Percentiles rank a stretch among this genome's conserved stretches.
Conservation (phyloP, 2,113 vertebrate genomes). For the Oncorhynchus tshawytscha region DNA sequence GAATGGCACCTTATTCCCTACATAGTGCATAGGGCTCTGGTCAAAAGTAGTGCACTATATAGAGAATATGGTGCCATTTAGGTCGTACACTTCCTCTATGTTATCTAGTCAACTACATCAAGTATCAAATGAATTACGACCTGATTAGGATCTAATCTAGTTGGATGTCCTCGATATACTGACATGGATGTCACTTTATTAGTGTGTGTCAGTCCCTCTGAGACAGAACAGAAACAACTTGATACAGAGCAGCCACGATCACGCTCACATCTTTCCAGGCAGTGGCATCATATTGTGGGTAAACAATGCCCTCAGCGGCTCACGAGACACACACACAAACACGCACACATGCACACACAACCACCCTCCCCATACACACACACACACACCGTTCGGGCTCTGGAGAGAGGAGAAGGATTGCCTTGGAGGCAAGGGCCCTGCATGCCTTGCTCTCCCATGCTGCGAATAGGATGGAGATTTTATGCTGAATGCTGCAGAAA, state of each 20-base stretch:
- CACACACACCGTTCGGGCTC: background rate
- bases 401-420: background rate
- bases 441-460: conserved; percentile 62
- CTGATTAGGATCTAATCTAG: background rate
- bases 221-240: background rate
- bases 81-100: background rate
- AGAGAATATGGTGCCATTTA: too few species aligned
- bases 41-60: too few species aligned
- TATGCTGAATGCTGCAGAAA: conserved; percentile 73
- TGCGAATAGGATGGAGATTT: conserved; percentile 72
- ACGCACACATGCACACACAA: too few species aligned
- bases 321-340: too few species aligned
- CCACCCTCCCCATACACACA: too few species aligned
- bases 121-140: conserved; percentile 1
- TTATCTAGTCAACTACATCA: background rate
- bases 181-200: background rate
- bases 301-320: background rate
- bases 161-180: background rate
- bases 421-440: conserved; percentile 36
- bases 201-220: too few species aligned
- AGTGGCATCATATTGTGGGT: background rate
- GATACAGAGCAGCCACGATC: background rate
- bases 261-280: background rate
- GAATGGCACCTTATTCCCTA: too few species aligned
- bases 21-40: too few species aligned